Conservation (phyloP, 64 coral and sea anemone genomes). For the Exaiptasia diaphana region DNA sequence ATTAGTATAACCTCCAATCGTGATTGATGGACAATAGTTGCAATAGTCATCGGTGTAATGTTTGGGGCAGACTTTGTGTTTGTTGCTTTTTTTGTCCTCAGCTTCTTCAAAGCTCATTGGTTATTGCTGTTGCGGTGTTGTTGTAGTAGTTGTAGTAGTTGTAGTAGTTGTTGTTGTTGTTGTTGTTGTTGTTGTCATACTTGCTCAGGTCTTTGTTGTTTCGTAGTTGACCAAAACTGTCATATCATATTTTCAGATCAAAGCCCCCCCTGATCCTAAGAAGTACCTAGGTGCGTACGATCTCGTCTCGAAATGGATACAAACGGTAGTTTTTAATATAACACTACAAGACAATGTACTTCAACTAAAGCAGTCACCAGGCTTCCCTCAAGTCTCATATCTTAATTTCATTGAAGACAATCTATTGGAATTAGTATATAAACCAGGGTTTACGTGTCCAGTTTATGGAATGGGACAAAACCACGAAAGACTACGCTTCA, state of each 20-base stretch:
- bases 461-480: conserved; percentile 84
- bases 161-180: too few species aligned
- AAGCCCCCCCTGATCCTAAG: conserved; percentile 1
- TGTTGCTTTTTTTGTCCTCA: too few species aligned
- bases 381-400: conserved; percentile 58
- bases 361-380: conserved; percentile 67
- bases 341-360: conserved; percentile 56
- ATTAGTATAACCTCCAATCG: too few species aligned
- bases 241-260: conserved; percentile 65
- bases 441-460: conserved; percentile 60
- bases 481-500: conserved; percentile 73
- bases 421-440: conserved; percentile 79
- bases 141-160: too few species aligned
- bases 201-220: too few species aligned
- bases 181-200: too few species aligned
- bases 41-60: too few species aligned
- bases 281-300: conserved; percentile 69
- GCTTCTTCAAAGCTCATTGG: too few species aligned
- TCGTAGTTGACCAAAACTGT: too few species aligned
- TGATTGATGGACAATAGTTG: too few species aligned
- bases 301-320: conserved; percentile 72
- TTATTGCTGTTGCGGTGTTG: too few species aligned
- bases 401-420: conserved; percentile 62
- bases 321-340: conserved; percentile 77
- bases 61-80: too few species aligned